Base-by-base conservation (phyloP, 1,140 invertebrate genomes). In the Cotesia typhae region DNA sequence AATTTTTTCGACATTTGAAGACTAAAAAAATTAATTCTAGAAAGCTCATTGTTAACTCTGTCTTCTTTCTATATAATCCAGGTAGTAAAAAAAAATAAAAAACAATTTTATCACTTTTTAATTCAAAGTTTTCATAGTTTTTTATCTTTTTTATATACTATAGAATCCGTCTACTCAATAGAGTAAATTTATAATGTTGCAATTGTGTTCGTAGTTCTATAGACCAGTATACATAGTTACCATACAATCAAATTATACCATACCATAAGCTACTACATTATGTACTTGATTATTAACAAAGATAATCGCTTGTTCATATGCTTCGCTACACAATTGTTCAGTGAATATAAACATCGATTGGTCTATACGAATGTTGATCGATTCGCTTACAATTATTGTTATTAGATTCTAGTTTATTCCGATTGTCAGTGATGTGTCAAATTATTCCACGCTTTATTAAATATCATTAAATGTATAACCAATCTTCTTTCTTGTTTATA, bases 291-390 rank as follows among this genome's bases (percentile, higher is more conserved):
- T 71, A 10, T 65, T 72, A n/a, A 37, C 66, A 67, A 64, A 72
- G 37, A 72, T 72, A 72, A 72, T 72, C 53, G 35, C 51, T 47
- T 47, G 41, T 57, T 60, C 7, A 37, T 17, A 35, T 70, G n/a
- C 37, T 67, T 65, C 35, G 35, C 68, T 61, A 70, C 41, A 65
- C 70, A 41, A 66, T 71, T 71, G 70, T 36, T 66, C 61, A 71
- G 38, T 17, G 10, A 20, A 17, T 61, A 71, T 12, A 64, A 57
- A 65, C 52, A 17, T 71, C 66, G 66, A 67, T 71, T 63, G 70
- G 20, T 66, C 51, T 38, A 65, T 5, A 38, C 12, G 10, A 14
- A 67, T 67, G 51, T 47, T 64, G 6, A 71, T 71, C n/a, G 55
- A 61, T 64, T 52, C n/a, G 52, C 38, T 51, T 10, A 28, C 41